A percentile compares a stretch with the other conserved stretches of the same genome.
Conservation (phyloP, 2,797 vertebrate species). For the Darevskia mixta region DNA sequence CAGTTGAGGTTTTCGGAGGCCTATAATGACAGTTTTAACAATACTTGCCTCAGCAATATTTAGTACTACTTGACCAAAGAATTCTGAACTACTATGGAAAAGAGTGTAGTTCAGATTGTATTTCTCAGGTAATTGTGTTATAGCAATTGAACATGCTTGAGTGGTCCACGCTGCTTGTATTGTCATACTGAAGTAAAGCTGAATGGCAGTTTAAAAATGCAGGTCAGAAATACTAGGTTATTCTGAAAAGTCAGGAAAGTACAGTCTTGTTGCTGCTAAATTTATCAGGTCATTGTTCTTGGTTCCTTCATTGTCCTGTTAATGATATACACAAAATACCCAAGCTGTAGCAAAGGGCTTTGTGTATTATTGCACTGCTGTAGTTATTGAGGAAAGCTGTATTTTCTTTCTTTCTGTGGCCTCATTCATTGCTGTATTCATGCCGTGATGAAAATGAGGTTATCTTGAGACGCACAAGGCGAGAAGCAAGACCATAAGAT, state of each 20-base stretch:
- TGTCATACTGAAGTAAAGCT: constrained; percentile 60
- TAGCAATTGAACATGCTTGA: constrained; percentile 56
- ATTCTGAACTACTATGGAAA: constrained; percentile 66
- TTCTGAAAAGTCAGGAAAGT: constrained; percentile 59
- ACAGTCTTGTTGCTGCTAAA: constrained; percentile 36
- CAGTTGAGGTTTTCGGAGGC: constrained; percentile 72
- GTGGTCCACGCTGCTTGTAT: constrained; percentile 63
- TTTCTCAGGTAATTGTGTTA: constrained; percentile 67
- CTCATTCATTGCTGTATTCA: constrained; percentile 47
- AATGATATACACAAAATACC: constrained; percentile 50
- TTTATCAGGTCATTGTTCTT: constrained; percentile 67
- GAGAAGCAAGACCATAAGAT: not conserved
- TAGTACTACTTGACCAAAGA: constrained; percentile 76
- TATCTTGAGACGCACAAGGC: constrained; percentile 43
- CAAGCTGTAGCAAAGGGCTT: constrained; percentile 36
- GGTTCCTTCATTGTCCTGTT: constrained; percentile 46
- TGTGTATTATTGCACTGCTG: constrained; percentile 31
- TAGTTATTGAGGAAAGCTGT: not conserved
- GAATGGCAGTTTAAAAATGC: constrained; percentile 37
- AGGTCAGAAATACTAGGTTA: constrained; percentile 22
- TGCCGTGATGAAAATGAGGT: constrained; percentile 50
- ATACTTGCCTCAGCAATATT: constrained; percentile 69
- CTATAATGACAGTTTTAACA: constrained; percentile 75
- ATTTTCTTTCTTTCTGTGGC: constrained; percentile 43
- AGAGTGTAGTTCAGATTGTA: constrained; percentile 62